Conservation (phyloP, 64 coral and sea anemone species). For the Stichodactyla mertensii region DNA sequence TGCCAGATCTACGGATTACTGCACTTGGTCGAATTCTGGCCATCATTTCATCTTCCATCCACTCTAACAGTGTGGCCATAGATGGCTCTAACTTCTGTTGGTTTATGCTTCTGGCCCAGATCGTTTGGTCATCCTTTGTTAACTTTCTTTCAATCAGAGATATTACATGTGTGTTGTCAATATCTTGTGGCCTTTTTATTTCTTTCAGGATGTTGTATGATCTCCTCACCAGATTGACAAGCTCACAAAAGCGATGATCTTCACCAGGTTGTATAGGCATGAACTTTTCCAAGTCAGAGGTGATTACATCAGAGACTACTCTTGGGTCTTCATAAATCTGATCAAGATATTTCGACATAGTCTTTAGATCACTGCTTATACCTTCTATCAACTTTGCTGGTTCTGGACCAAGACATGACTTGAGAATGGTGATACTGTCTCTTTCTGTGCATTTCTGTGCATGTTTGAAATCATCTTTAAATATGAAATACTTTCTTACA, state of each 20-base stretch:
- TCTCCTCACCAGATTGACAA: slow-evolving; percentile 57
- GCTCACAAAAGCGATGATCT: slow-evolving; percentile 55
- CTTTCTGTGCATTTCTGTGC: too few species aligned
- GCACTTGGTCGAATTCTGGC: slow-evolving; percentile 43
- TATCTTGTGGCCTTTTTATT: slow-evolving; percentile 60
- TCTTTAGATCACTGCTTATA: too few species aligned
- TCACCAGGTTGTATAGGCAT: slow-evolving; percentile 41
- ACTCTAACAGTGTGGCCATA: slow-evolving; percentile 38
- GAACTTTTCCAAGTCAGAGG: slow-evolving; percentile 51
- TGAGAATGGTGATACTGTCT: slow-evolving; percentile 52
- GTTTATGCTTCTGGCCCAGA: slow-evolving; percentile 43
- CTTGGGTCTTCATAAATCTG: slow-evolving; percentile 60
- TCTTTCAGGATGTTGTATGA: slow-evolving; percentile 62
- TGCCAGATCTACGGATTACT: slow-evolving; percentile 31
- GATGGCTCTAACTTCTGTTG: slow-evolving; percentile 45
- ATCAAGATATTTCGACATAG: slow-evolving; percentile 54
- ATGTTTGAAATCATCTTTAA: slow-evolving; percentile 55
- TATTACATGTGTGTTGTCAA: slow-evolving; percentile 64
- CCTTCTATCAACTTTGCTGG: slow-evolving; percentile 56
- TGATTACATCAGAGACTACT: slow-evolving; percentile 60
- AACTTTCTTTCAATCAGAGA: slow-evolving; percentile 65
- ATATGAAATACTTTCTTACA: slow-evolving; percentile 58
- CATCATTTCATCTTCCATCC: slow-evolving; percentile 60
- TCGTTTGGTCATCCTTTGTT: slow-evolving; percentile 37
- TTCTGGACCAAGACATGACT: slow-evolving; percentile 43